phyloP scores from a whole-genome alignment of 2,797 vertebrate species.

The Melanotaenia trifasciata region DNA sequence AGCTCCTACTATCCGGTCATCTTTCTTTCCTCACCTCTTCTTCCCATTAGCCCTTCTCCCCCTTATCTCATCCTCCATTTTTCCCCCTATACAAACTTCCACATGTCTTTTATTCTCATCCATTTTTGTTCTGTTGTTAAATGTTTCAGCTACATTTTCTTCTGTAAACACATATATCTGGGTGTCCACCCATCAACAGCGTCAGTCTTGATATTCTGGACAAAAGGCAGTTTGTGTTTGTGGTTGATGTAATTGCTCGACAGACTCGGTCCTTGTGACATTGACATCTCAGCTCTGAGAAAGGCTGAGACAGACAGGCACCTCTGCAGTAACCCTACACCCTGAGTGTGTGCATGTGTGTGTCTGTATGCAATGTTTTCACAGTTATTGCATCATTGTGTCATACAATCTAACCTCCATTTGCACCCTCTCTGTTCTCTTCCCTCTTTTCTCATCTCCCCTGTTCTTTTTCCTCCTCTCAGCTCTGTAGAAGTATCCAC shows the following conservation, averaged over 20 bases:
- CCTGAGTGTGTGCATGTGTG: constrained; percentile 20
- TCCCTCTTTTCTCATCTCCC: neutral
- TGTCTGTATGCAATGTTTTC: constrained; percentile 38
- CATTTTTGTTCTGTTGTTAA: neutral
- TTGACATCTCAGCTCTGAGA: constrained; percentile 64
- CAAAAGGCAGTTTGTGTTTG: constrained; percentile 49
- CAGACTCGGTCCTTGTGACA: constrained; percentile 68
- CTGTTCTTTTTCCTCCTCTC: neutral
- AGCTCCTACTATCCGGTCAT: constrained; percentile 32
- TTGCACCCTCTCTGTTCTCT: constrained; percentile 20
- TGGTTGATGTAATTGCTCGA: constrained; percentile 48
- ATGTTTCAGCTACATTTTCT: neutral
- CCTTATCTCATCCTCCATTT: neutral
- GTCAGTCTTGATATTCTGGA: constrained; percentile 23
- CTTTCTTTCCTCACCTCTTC: constrained; percentile 15
- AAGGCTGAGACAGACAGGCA: constrained; percentile 73
- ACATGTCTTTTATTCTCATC: neutral
- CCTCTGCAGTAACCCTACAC: constrained; percentile 74
- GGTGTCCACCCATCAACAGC: constrained; percentile 18
- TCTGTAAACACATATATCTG: neutral
- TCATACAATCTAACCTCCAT: constrained; percentile 56
- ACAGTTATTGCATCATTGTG: constrained; percentile 68
- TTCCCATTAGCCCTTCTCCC: constrained; percentile 14
- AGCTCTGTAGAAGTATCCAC: constrained; percentile 4
- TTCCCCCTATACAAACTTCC: constrained; percentile 5